phyloP scores from a whole-genome alignment of 2,113 vertebrate species.

The Mesocricetus auratus region DNA sequence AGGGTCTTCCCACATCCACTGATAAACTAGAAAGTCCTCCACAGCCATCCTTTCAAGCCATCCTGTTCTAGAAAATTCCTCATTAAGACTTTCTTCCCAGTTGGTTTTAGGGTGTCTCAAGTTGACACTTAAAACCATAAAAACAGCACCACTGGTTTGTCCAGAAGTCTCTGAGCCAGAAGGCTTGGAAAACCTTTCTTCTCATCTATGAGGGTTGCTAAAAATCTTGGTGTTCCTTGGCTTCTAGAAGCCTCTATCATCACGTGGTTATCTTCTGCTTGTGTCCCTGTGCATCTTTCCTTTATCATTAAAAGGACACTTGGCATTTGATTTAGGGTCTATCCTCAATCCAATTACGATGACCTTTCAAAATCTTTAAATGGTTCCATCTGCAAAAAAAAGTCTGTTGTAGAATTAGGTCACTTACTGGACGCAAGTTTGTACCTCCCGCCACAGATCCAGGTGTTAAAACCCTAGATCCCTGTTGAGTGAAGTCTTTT shows the following conservation, averaged over 20 bases:
- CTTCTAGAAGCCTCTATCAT: neutral
- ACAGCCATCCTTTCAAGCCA: neutral
- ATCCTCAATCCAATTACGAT: neutral
- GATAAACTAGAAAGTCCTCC: neutral
- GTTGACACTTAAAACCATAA: neutral
- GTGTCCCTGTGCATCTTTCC: neutral
- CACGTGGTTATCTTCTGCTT: neutral
- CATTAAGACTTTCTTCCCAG: neutral
- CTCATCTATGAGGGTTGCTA: neutral
- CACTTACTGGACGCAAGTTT: neutral
- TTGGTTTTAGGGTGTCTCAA: neutral
- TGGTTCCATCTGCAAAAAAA: conserved; percentile 21
- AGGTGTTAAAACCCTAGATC: neutral
- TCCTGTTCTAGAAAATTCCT: neutral
- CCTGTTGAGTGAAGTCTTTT: too few species aligned
- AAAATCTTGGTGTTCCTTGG: neutral
- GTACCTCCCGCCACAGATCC: neutral
- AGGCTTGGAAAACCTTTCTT: neutral
- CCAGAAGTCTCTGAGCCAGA: neutral
- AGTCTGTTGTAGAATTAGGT: neutral
- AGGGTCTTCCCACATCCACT: neutral
- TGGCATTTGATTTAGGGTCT: neutral
- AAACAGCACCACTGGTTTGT: neutral
- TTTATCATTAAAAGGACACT: neutral
- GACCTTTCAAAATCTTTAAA: conserved; percentile 25